Evolutionary conservation across 2,113 vertebrate genomes (phyloP).

Genomic region (Hemiscyllium ocellatum): DNA sequence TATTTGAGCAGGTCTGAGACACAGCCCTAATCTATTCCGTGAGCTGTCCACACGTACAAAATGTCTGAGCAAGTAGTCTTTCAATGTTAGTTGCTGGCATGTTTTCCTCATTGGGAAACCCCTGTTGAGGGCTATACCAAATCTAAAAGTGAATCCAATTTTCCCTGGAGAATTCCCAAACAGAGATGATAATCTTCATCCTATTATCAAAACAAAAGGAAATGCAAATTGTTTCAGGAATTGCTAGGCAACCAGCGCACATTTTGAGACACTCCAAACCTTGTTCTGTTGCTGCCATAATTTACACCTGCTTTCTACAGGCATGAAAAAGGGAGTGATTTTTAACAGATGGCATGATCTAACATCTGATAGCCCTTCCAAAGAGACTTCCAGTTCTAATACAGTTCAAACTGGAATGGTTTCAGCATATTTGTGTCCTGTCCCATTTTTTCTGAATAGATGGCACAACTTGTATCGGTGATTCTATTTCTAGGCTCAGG

Average conservation of each 20-base stretch:
- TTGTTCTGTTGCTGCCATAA: not conserved
- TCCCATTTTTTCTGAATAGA: not conserved
- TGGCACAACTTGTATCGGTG: not conserved
- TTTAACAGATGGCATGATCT: not conserved
- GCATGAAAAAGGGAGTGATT: not conserved
- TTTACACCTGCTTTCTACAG: not conserved
- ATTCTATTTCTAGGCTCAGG: not conserved
- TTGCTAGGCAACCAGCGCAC: not conserved
- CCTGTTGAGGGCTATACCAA: not conserved
- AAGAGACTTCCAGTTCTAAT: not conserved
- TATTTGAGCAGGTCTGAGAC: too few species aligned
- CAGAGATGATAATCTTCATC: too few species aligned
- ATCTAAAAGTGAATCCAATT: too few species aligned
- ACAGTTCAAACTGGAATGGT: not conserved
- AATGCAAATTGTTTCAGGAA: not conserved
- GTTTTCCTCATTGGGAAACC: not conserved
- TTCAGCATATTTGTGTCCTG: not conserved
- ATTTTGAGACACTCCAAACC: not conserved
- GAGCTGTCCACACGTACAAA: too few species aligned
- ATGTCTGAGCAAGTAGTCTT: too few species aligned
- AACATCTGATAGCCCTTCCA: not conserved
- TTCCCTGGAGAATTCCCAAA: too few species aligned
- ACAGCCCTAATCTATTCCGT: too few species aligned
- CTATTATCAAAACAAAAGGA: too few species aligned
- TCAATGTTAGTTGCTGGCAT: too few species aligned